Conservation (phyloP, 1,140 invertebrate genomes). For the Cotesia chilonis region DNA sequence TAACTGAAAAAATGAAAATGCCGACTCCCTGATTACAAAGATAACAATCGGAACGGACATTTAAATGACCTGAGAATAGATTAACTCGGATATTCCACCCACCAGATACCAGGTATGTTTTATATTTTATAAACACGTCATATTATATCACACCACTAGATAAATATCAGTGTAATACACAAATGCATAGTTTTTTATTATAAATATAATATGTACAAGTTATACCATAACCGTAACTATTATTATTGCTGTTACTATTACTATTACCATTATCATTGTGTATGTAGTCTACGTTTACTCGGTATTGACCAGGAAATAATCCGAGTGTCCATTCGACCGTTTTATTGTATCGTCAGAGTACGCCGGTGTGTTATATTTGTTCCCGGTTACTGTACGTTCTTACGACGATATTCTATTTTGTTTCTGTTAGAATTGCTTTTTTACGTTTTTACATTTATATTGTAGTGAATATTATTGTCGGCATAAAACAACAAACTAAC, state of each 20-base stretch:
- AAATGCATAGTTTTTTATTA: slow-evolving; percentile 7
- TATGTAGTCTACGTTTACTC: too few relatives aligned
- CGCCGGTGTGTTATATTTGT: too few relatives aligned
- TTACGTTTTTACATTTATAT: neutral
- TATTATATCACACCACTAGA: neutral
- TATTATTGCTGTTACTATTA: too few relatives aligned
- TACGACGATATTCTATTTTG: too few relatives aligned
- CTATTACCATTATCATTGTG: too few relatives aligned
- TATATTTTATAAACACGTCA: slow-evolving; percentile 4
- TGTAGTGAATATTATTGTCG: neutral
- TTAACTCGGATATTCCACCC: slow-evolving; percentile 17
- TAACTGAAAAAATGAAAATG: too few relatives aligned
- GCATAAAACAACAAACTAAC: neutral
- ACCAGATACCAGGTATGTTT: neutral
- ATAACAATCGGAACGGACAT: slow-evolving; percentile 14
- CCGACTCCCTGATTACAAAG: slow-evolving; percentile 17
- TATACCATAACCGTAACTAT: neutral
- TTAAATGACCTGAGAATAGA: slow-evolving; percentile 23
- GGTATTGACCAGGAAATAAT: slow-evolving; percentile 16
- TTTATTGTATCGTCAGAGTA: neutral
- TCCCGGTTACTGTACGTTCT: too few relatives aligned
- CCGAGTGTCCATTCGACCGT: slow-evolving; percentile 11
- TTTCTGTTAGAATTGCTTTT: too few relatives aligned
- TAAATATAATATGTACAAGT: neutral
- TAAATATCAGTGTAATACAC: neutral